Percentiles rank a stretch among this genome's conserved stretches.
Evolutionary conservation across 2,888 invertebrate genomes (phyloP).

Genomic region (Lagria hirta): DNA sequence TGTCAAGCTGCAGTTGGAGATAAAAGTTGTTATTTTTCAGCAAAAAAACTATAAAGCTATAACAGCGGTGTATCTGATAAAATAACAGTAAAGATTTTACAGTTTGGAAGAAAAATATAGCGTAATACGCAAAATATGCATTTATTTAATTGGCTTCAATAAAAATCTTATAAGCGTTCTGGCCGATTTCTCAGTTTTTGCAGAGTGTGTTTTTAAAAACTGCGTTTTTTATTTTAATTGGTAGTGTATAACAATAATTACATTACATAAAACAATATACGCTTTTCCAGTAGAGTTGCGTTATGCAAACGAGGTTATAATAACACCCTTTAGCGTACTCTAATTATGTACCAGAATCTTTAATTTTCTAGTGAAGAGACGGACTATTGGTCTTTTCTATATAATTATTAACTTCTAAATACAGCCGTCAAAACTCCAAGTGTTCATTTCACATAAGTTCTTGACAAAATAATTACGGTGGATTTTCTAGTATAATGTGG

Average conservation of each 20-base stretch:
- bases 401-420: constrained; percentile 33
- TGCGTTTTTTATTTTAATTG: too few species aligned
- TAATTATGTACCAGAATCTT: constrained; percentile 22
- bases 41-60: too few species aligned
- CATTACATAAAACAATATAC: constrained; percentile 18
- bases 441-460: constrained; percentile 34
- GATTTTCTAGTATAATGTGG: constrained; percentile 33
- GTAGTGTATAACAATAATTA: constrained; percentile 20
- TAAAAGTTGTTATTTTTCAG: too few species aligned
- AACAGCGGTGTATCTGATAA: too few species aligned
- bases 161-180: too few species aligned
- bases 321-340: constrained; percentile 21
- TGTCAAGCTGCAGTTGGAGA: too few species aligned
- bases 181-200: too few species aligned
- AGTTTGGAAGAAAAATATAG: too few species aligned
- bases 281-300: constrained; percentile 19
- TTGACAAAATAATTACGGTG: constrained; percentile 35
- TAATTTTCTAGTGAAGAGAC: constrained; percentile 13
- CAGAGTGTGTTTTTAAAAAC: too few species aligned
- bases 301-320: constrained; percentile 28
- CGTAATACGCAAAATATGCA: too few species aligned
- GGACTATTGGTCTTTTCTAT: constrained; percentile 24
- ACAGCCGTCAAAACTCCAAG: constrained; percentile 33
- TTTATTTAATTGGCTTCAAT: too few species aligned
- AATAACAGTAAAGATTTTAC: too few species aligned